A percentile compares a stretch with the other conserved stretches of the same genome.
Evolutionary conservation across 2,113 vertebrate genomes (phyloP).

Genomic region (Sorex fumeus): DNA sequence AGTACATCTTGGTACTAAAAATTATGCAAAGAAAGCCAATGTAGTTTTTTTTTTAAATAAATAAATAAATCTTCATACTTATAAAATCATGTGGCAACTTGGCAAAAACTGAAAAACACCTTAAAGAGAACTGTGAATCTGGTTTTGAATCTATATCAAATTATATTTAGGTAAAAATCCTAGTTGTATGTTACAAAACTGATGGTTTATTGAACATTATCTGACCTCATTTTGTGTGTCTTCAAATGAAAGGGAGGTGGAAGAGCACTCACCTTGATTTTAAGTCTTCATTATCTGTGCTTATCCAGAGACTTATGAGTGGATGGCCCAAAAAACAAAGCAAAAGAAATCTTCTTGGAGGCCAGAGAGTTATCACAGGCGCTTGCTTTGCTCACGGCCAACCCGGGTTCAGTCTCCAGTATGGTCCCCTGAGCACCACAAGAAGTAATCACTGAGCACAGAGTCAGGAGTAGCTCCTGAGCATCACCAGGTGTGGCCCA

Average conservation of each 20-base stretch:
- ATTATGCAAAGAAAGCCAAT: too few species aligned
- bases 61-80: too few species aligned
- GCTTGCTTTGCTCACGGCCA: too few species aligned
- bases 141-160: conserved; percentile 57
- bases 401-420: too few species aligned
- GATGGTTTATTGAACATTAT: conserved; percentile 58
- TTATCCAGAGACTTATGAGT: conserved; percentile 97
- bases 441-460: too few species aligned
- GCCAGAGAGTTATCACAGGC: too few species aligned
- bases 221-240: conserved; percentile 50
- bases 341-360: too few species aligned
- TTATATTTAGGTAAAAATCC: conserved; percentile 52
- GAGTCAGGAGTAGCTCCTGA: too few species aligned
- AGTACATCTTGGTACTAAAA: conserved; percentile 58
- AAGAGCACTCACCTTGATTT: conserved; percentile 86
- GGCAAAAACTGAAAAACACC: not conserved
- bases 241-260: conserved; percentile 69
- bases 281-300: conserved; percentile 94
- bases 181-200: conserved; percentile 55
- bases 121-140: conserved; percentile 65
- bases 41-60: too few species aligned
- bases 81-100: too few species aligned
- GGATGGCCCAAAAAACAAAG: conserved; percentile 66
- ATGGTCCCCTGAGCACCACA: too few species aligned
- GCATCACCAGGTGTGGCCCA: too few species aligned